Percentiles rank a stretch among this genome's conserved stretches.
phyloP scores from a whole-genome alignment of 1,140 invertebrate genomes.

The Saccostrea glomerata region DNA sequence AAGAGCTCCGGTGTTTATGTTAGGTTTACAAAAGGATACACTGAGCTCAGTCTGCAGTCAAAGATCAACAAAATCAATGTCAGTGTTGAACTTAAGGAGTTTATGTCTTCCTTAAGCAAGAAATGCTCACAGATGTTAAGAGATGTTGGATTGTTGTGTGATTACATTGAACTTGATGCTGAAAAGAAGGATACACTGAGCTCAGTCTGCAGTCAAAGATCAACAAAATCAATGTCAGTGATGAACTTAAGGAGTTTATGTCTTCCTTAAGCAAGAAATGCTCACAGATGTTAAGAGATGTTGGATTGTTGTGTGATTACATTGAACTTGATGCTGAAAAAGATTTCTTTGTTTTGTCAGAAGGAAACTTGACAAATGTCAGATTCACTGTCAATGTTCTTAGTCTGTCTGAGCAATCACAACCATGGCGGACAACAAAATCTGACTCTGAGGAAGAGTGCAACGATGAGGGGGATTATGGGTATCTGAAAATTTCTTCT shows the following conservation, averaged over 20 bases:
- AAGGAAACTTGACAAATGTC: conserved; percentile 12
- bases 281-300: conserved; percentile 16
- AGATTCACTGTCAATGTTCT: conserved; percentile 6
- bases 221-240: not conserved
- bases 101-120: conserved; percentile 3
- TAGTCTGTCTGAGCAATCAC: conserved; percentile 24
- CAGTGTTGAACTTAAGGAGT: conserved; percentile 17
- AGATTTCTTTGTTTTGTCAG: not conserved
- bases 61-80: conserved; percentile 2
- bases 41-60: not conserved
- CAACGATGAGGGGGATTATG: conserved; percentile 12
- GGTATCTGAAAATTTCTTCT: conserved; percentile 30
- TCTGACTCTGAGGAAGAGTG: not conserved
- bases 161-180: conserved; percentile 38
- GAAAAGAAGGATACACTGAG: conserved; percentile 31
- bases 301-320: conserved; percentile 25
- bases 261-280: conserved; percentile 5
- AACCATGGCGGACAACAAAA: conserved; percentile 1
- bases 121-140: conserved; percentile 7
- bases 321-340: conserved; percentile 27
- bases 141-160: conserved; percentile 24
- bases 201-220: conserved; percentile 4
- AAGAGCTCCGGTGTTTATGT: not conserved
- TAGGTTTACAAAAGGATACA: conserved; percentile 36
- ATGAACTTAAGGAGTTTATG: conserved; percentile 18